Evolutionary conservation across 2,797 vertebrate genomes (phyloP).

Genomic region (Dryobates pubescens): DNA sequence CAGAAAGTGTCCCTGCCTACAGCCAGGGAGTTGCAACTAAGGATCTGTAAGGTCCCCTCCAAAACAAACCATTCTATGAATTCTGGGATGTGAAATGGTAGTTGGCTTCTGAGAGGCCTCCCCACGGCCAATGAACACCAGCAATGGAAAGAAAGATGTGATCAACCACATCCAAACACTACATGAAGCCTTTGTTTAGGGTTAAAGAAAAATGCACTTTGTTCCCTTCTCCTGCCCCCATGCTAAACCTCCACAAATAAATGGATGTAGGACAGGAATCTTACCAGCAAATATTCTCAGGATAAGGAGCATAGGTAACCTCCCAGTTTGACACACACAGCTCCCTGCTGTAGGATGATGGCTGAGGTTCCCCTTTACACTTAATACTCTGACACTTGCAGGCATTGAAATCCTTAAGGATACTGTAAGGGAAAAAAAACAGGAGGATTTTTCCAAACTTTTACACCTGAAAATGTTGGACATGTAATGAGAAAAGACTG

Average conservation of each 20-base stretch:
- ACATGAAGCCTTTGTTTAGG: not conserved
- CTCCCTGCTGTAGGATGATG: conserved; percentile 79
- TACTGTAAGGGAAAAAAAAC: conserved; percentile 73
- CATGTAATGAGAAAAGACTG: not conserved
- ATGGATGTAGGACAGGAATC: not conserved
- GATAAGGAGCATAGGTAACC: conserved; percentile 87
- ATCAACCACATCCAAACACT: not conserved
- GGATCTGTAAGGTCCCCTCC: too few species aligned
- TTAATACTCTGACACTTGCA: conserved; percentile 84
- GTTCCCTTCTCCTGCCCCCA: not conserved
- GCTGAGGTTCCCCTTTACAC: conserved; percentile 83
- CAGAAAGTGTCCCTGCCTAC: too few species aligned
- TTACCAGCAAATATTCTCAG: conserved; percentile 93
- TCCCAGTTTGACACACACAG: conserved; percentile 84
- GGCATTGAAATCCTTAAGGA: conserved; percentile 95
- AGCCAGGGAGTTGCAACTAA: too few species aligned
- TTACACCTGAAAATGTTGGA: not conserved
- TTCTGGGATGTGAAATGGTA: not conserved
- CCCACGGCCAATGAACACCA: not conserved
- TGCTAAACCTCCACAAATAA: not conserved
- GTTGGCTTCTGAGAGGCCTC: not conserved
- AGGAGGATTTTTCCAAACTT: not conserved
- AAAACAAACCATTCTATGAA: too few species aligned
- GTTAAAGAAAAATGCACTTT: not conserved
- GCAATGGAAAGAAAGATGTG: not conserved